Percentiles rank a stretch among this genome's conserved stretches.
These are phyloP conservation scores for Meleagris gallopavo DNA, from an alignment of 2,113 vertebrate species.

Conservation along the genomic window DNA sequence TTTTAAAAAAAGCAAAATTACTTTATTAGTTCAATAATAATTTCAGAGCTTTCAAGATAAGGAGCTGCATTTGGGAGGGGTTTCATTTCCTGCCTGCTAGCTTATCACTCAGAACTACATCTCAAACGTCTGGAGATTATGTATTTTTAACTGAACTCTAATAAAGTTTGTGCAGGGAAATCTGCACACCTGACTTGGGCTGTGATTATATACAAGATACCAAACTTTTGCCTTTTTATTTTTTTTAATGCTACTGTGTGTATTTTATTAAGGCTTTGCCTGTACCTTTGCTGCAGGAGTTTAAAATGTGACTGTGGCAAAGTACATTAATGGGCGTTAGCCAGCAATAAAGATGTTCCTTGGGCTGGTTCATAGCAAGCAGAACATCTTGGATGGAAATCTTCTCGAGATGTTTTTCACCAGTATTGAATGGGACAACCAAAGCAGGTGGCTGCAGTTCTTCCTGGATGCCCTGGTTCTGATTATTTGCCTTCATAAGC, in stretches of 20 bases:
- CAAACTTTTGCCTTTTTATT: slow-evolving; percentile 59
- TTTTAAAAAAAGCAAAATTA: slow-evolving; percentile 78
- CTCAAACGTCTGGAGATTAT: slow-evolving; percentile 81
- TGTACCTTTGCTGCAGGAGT: background rate
- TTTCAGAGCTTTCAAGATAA: slow-evolving; percentile 85
- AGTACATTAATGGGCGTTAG: background rate
- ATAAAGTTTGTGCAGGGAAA: slow-evolving; percentile 78
- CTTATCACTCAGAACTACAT: slow-evolving; percentile 82
- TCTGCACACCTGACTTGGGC: slow-evolving; percentile 76
- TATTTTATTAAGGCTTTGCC: slow-evolving; percentile 69
- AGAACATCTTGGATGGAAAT: background rate
- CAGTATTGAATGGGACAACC: background rate
- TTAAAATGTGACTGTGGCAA: background rate
- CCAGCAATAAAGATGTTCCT: background rate
- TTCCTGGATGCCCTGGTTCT: background rate
- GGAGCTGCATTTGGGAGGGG: slow-evolving; percentile 78
- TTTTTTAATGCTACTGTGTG: slow-evolving; percentile 6
- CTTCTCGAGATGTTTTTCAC: background rate
- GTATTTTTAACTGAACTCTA: slow-evolving; percentile 84
- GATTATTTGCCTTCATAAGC: background rate
- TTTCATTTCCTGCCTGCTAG: slow-evolving; percentile 85
- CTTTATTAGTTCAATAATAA: slow-evolving; percentile 88
- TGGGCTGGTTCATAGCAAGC: background rate
- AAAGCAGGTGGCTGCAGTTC: background rate
- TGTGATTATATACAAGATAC: slow-evolving; percentile 71